phyloP scores from a whole-genome alignment of 2,888 invertebrate genomes.

The Caenorhabditis sp. region DNA sequence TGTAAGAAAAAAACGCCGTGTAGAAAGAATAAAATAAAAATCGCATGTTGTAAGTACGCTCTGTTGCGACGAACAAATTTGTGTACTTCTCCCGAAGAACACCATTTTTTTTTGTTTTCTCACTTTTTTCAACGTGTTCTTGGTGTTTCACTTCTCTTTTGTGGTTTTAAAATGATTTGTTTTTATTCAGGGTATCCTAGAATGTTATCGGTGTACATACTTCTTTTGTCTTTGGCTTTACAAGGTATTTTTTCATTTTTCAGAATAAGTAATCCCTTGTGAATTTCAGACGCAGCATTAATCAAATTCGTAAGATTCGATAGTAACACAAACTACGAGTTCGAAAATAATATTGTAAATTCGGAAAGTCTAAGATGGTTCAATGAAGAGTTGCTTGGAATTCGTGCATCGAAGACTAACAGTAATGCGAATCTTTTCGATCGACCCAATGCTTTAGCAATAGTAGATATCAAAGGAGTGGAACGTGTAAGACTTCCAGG shows the following conservation, averaged over 20 bases:
- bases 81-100: too few species aligned
- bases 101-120: too few species aligned
- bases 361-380: constrained; percentile 12
- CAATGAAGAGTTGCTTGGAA: constrained; percentile 18
- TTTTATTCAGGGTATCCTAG: neutral
- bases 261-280: neutral
- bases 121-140: neutral
- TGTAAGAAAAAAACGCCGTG: too few species aligned
- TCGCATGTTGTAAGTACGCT: too few species aligned
- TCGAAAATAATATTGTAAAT: constrained; percentile 1
- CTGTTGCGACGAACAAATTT: too few species aligned
- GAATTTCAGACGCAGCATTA: neutral
- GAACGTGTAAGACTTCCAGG: constrained; percentile 13
- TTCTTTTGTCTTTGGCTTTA: neutral
- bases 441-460: constrained; percentile 19
- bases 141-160: neutral
- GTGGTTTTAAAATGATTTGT: too few species aligned
- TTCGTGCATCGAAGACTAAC: neutral
- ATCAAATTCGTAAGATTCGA: neutral
- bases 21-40: too few species aligned
- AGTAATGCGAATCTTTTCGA: neutral
- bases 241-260: neutral
- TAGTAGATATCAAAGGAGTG: constrained; percentile 13
- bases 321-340: neutral
- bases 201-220: neutral